A percentile compares a stretch with the other conserved stretches of the same genome.
phyloP scores from a whole-genome alignment of 2,113 vertebrate species.

The Bubo blakistoni region DNA sequence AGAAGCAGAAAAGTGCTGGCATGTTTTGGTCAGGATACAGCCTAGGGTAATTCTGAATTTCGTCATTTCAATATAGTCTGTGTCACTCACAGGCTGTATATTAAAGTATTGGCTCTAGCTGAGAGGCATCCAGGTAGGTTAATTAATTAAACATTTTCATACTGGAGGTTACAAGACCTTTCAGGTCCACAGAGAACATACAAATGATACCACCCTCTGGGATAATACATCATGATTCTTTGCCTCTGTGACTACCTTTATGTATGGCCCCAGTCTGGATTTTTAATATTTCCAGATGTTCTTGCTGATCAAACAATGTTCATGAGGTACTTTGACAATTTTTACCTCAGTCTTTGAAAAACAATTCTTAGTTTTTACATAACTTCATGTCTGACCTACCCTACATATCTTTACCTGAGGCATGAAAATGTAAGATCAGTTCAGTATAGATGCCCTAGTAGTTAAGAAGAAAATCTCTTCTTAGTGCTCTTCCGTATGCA shows the following conservation, averaged over 20 bases:
- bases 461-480: not conserved
- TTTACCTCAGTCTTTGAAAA: not conserved
- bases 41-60: not conserved
- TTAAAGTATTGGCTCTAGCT: not conserved
- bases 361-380: not conserved
- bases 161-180: not conserved
- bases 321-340: not conserved
- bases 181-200: not conserved
- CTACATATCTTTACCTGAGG: not conserved
- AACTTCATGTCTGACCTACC: not conserved
- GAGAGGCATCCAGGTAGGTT: not conserved
- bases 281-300: not conserved
- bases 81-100: not conserved
- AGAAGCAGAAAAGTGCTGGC: not conserved
- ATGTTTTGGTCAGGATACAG: not conserved
- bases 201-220: not conserved
- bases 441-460: not conserved
- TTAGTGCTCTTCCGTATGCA: not conserved
- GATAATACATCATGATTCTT: not conserved
- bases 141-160: conserved; percentile 37
- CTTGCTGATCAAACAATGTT: not conserved
- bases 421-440: not conserved
- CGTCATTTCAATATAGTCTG: not conserved
- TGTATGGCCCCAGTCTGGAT: not conserved
- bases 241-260: not conserved